Conservation (phyloP, 2,797 vertebrate genomes). For the Sebastes kiyomatsui region DNA sequence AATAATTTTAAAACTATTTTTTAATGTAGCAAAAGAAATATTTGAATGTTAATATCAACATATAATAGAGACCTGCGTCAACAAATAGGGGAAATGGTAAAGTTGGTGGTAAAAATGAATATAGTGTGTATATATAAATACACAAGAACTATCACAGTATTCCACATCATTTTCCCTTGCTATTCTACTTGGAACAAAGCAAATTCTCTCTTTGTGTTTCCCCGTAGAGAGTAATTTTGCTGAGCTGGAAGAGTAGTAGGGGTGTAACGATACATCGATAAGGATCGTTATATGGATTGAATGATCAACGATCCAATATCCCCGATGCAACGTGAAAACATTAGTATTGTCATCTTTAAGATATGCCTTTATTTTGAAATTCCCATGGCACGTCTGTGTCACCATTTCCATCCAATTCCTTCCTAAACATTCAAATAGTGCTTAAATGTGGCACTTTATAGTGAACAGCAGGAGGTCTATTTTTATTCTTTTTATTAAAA, state of each 20-base stretch:
- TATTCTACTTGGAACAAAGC: neutral
- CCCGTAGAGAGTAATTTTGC: neutral
- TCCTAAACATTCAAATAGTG: too few species aligned
- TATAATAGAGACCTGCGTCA: neutral
- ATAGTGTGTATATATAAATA: neutral
- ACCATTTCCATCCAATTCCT: too few species aligned
- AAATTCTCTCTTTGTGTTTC: neutral
- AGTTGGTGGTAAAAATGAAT: neutral
- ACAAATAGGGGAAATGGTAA: neutral
- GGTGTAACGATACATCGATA: too few species aligned
- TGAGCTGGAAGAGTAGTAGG: neutral
- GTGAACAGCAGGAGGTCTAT: too few species aligned
- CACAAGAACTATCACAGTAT: neutral
- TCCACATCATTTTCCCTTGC: neutral
- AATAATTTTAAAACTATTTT: neutral
- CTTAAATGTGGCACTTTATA: too few species aligned
- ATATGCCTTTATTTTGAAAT: too few species aligned
- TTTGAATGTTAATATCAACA: neutral
- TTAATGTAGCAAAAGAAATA: neutral
- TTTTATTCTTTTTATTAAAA: too few species aligned
- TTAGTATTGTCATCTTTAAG: too few species aligned
- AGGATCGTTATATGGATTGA: too few species aligned
- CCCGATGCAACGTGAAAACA: too few species aligned
- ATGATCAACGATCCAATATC: too few species aligned
- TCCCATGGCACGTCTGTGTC: too few species aligned